Conservation (phyloP, 2,888 invertebrate genomes). For the Pseudococcus jackbeardsleyi region DNA sequence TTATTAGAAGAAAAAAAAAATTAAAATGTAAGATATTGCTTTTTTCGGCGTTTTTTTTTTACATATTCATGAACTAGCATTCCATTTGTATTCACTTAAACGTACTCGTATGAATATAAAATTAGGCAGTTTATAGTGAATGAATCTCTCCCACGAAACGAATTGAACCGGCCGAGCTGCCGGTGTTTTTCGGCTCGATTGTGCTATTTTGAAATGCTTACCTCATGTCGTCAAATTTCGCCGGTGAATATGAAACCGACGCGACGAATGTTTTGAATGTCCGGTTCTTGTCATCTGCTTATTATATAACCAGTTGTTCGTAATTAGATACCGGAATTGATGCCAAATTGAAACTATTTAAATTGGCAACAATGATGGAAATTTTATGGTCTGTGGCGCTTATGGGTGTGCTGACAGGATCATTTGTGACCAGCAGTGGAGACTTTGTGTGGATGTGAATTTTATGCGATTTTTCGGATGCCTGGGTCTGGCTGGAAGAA, state of each 20-base stretch:
- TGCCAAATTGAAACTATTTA: background rate
- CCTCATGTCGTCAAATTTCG: conserved; percentile 8
- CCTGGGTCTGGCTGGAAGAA: background rate
- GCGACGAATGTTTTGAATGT: background rate
- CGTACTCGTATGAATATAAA: background rate
- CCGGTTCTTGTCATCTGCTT: background rate
- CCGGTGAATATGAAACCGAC: background rate
- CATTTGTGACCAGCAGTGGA: background rate
- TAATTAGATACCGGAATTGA: background rate
- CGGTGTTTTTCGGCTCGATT: background rate
- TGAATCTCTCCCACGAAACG: conserved; percentile 17
- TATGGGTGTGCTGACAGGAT: background rate
- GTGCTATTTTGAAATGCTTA: background rate
- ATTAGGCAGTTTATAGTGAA: conserved; percentile 28
- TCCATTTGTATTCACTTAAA: background rate
- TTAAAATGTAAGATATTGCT: background rate
- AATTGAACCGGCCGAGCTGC: background rate
- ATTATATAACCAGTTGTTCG: background rate
- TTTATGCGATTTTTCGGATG: background rate
- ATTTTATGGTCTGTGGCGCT: background rate
- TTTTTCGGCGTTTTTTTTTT: background rate
- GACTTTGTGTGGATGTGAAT: background rate
- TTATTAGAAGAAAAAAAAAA: background rate
- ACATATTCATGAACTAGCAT: conserved; percentile 7
- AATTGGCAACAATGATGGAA: background rate